Base-by-base conservation (phyloP, 2,888 invertebrate species). In the Ptychoptera albimana region DNA sequence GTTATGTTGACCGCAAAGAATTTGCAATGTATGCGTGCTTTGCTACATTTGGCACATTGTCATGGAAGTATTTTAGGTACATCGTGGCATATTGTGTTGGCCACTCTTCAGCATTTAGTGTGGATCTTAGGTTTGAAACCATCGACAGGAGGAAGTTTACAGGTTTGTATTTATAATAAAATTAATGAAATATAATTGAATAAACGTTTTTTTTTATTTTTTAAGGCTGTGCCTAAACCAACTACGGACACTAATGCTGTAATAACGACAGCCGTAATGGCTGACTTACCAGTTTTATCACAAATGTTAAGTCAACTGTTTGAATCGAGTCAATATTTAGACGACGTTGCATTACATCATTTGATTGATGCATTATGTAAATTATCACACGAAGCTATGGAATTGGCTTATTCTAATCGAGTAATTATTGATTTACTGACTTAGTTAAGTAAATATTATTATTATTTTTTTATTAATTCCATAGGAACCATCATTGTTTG, bases 1-100 rank as follows among this genome's bases (percentile, higher is more conserved):
- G 96, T 97, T 44, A 93, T 96, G 92, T 71, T 98, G 57, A 97
- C 96, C 3, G 86, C 93, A 0, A 94, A 97, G 56, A 98, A 98
- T 73, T 74, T 98, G 45, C 92, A 96, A 56, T 93, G 94, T 30
- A 94, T 97, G 85, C 74, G 91, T 50, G 86, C 94, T 0, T 69
- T 98, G 41, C 71, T 98, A 39, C 77, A 81, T 55, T 71, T 94
- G 43, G 92, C 94, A 0, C 88, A 91, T 59, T 80, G 88, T 49
- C 92, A 94, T 63, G 96, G 96, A 0, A 82, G 83, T 54, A 81
- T 88, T 50, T 72, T 97, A 48, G 92, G 89, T 41, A 83, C 88
- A 42, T 87, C 94, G 0, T 97, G 97, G 97, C 83, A 94, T 60
- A 78, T 96, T 37, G 89, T 97, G 1, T 74, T 98, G 29, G 92